Conservation (phyloP, 2,797 vertebrate genomes). For the Balearica regulorum region DNA sequence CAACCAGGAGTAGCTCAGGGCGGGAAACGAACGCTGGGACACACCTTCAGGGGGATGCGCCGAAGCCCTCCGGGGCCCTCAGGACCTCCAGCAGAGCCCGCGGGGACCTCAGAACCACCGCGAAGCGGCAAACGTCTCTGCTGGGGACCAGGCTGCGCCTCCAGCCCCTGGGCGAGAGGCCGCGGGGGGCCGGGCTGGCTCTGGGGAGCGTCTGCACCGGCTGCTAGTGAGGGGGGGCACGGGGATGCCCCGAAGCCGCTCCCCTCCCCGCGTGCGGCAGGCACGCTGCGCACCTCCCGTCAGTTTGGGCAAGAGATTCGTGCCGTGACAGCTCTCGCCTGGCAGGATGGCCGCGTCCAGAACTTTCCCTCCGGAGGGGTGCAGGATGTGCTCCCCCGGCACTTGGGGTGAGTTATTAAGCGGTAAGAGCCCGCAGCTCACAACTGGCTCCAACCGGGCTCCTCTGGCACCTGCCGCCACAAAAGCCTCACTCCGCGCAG, state of each 20-base stretch:
- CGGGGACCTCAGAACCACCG: neutral
- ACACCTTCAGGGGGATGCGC: accelerated
- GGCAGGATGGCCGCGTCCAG: neutral
- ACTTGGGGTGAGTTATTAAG: accelerated
- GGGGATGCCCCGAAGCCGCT: accelerated
- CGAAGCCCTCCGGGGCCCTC: neutral
- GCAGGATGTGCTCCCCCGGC: neutral
- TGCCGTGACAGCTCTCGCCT: accelerated
- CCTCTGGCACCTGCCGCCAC: neutral
- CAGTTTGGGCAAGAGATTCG: accelerated
- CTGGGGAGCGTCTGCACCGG: neutral
- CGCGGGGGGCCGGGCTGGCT: neutral
- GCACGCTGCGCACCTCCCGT: accelerated
- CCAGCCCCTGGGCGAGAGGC: neutral
- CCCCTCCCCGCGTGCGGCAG: neutral
- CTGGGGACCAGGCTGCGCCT: neutral
- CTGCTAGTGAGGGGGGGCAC: neutral
- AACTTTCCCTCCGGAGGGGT: accelerated
- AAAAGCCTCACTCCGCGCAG: accelerated
- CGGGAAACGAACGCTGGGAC: neutral
- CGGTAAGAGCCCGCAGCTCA: neutral
- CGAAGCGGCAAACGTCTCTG: accelerated
- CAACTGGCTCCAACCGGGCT: neutral
- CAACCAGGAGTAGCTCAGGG: neutral
- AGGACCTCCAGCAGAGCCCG: neutral